A percentile compares a stretch with the other conserved stretches of the same genome.
Conservation (phyloP, 2,113 vertebrate species). For the Cervus canadensis region DNA sequence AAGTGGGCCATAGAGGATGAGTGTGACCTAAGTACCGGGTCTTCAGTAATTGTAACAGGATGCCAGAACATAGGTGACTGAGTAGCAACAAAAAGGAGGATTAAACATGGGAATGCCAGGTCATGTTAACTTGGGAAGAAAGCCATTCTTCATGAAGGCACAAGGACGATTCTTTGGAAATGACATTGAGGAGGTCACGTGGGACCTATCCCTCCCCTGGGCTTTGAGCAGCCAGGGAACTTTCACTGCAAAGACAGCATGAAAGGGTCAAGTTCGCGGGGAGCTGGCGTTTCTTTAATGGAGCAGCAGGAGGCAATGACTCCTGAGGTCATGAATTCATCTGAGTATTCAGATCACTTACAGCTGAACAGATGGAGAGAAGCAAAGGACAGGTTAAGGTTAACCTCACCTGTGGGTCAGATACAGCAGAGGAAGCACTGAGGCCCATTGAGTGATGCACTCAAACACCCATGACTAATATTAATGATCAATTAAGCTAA, state of each 20-base stretch:
- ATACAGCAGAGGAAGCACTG: background rate
- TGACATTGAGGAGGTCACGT: background rate
- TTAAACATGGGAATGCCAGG: background rate
- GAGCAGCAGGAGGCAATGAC: background rate
- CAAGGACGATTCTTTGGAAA: background rate
- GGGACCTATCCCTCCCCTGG: background rate
- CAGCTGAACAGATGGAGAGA: background rate
- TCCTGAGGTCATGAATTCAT: background rate
- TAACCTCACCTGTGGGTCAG: background rate
- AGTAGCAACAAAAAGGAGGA: background rate
- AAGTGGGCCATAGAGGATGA: accelerated
- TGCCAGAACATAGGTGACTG: background rate
- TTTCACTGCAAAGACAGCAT: background rate
- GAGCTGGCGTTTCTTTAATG: background rate
- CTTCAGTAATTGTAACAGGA: background rate
- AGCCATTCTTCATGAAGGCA: background rate
- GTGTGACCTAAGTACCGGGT: background rate
- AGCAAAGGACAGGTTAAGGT: background rate
- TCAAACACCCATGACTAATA: constrained; percentile 5
- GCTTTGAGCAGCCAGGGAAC: background rate
- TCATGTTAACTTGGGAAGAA: background rate
- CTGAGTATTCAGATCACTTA: background rate
- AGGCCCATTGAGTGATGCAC: background rate
- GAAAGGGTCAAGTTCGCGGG: background rate
- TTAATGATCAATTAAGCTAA: constrained; percentile 54